Evolutionary conservation across 2,888 invertebrate species (phyloP).

Genomic region (Muschampia staudingeri): DNA sequence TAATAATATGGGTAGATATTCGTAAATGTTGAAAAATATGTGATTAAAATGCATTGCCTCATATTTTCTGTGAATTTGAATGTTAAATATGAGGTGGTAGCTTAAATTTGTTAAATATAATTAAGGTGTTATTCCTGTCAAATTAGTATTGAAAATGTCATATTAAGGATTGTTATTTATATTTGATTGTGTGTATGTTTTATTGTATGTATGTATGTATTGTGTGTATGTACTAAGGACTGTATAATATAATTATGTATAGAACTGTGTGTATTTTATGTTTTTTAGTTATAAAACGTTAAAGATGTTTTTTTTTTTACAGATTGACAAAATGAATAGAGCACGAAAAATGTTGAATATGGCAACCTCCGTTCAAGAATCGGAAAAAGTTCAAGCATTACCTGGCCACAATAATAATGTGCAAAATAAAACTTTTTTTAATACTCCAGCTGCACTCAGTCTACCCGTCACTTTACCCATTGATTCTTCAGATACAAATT

Average conservation of each 20-base stretch:
- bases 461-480: conserved; percentile 34
- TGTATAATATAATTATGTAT: no score
- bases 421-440: conserved; percentile 49
- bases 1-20: conserved; percentile 11
- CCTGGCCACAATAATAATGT: conserved; percentile 50
- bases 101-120: conserved; percentile 22
- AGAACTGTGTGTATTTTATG: no score
- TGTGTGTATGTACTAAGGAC: no score
- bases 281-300: background rate
- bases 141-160: no score
- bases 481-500: conserved; percentile 33
- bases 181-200: no score
- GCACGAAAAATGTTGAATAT: conserved; percentile 52
- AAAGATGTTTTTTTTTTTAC: background rate
- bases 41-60: conserved; percentile 39
- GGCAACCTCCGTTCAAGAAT: conserved; percentile 51
- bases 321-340: conserved; percentile 45
- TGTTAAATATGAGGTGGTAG: conserved; percentile 37
- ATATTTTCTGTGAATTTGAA: conserved; percentile 42
- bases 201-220: no score
- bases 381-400: conserved; percentile 53
- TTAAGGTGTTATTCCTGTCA: no score
- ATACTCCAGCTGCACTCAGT: conserved; percentile 40
- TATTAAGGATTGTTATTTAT: no score
- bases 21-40: conserved; percentile 41